These are phyloP conservation scores for Parnassius smintheus DNA, from an alignment of 2,888 invertebrate species.

Conservation along the genomic window DNA sequence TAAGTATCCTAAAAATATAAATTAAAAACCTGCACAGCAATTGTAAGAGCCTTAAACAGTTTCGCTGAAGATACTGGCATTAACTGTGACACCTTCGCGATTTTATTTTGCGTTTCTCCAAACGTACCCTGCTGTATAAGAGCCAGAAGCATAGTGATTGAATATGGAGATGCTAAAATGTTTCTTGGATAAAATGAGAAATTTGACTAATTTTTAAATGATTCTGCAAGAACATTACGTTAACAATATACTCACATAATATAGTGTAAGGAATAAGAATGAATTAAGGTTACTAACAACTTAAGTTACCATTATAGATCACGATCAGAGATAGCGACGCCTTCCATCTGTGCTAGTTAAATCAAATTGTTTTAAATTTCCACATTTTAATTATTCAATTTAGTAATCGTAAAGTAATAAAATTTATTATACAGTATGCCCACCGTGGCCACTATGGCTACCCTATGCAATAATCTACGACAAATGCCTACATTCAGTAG, in stretches of 20 bases:
- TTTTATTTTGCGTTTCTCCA: slow-evolving; percentile 55
- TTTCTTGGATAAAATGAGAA: slow-evolving; percentile 42
- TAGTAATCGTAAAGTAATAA: too few relatives aligned
- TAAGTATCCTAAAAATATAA: background rate
- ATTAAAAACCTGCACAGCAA: slow-evolving; percentile 36
- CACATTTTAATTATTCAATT: too few relatives aligned
- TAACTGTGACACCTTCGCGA: slow-evolving; percentile 53
- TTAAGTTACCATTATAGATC: too few relatives aligned
- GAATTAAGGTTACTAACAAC: too few relatives aligned
- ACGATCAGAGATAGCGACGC: background rate
- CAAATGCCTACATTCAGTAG: too few relatives aligned
- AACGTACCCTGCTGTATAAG: slow-evolving; percentile 71
- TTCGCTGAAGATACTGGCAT: slow-evolving; percentile 43
- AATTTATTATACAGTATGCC: too few relatives aligned
- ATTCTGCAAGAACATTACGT: too few relatives aligned
- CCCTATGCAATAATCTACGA: too few relatives aligned
- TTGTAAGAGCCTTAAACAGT: slow-evolving; percentile 44
- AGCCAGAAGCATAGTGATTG: slow-evolving; percentile 64
- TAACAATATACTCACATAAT: too few relatives aligned
- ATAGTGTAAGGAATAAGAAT: too few relatives aligned
- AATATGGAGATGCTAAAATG: slow-evolving; percentile 70
- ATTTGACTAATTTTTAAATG: too few relatives aligned
- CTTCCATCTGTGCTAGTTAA: background rate
- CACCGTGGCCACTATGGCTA: too few relatives aligned
- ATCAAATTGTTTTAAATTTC: background rate